These are phyloP conservation scores for Drosophila suboccidentalis DNA, from an alignment of 2,888 invertebrate genomes.

Conservation along the genomic window DNA sequence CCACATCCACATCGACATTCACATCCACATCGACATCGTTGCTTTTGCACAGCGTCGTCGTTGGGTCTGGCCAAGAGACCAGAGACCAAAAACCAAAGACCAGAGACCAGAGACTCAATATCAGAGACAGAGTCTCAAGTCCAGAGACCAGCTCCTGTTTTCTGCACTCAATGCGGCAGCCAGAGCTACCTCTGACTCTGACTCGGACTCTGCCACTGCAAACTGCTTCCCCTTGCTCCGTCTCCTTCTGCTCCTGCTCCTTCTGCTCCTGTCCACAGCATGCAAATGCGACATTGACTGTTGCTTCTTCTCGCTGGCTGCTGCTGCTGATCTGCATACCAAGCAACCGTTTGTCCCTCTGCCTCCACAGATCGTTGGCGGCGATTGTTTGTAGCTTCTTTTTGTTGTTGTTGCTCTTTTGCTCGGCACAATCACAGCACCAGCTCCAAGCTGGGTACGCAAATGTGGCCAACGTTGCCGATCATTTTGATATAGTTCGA, in stretches of 20 bases:
- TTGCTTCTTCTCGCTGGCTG: conserved; percentile 31
- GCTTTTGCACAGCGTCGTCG: conserved; percentile 63
- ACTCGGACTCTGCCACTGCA: not conserved
- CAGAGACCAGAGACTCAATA: not conserved
- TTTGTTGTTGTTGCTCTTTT: conserved; percentile 12
- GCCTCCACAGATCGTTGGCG: conserved; percentile 75
- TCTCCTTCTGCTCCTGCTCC: not conserved
- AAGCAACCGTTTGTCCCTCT: conserved; percentile 55
- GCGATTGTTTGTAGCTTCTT: conserved; percentile 80
- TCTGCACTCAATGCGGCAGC: conserved; percentile 32
- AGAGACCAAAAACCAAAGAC: conserved; percentile 14
- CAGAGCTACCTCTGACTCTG: conserved; percentile 21
- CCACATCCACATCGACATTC: conserved; percentile 36
- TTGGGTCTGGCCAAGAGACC: conserved; percentile 66
- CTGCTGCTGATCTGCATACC: conserved; percentile 77
- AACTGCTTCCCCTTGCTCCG: not conserved
- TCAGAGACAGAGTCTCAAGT: conserved; percentile 22
- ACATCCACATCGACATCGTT: conserved; percentile 22
- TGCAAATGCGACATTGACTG: conserved; percentile 69
- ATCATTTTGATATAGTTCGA: conserved; percentile 83
- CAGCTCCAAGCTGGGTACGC: conserved; percentile 56
- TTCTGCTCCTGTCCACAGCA: conserved; percentile 33
- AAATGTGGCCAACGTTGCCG: conserved; percentile 73
- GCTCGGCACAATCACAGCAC: conserved; percentile 48
- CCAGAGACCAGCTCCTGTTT: conserved; percentile 63